Base-by-base conservation (phyloP, 1,140 invertebrate species). In the Eumaeus atala region DNA sequence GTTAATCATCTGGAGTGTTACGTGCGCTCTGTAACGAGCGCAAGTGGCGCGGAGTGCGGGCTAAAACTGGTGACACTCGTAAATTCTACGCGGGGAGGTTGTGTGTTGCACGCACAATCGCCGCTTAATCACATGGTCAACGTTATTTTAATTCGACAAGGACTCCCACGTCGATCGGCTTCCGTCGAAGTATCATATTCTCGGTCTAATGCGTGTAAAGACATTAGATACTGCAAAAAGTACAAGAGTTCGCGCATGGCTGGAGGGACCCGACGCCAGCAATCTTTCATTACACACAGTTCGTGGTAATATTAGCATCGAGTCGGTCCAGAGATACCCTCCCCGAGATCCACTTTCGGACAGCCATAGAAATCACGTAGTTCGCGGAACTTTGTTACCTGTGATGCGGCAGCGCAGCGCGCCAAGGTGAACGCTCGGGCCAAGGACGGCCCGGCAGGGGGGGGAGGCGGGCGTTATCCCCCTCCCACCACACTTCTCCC, bases 301-400 rank as follows among this genome's bases (percentile, higher is more conserved):
- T 85, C 80, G 61, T 62, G 59, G 77, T 84, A 84, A 74, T 50
- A 74, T 77, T 80, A 79, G 64, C 67, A 68, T 36, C 67, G 74
- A 77, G 57, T 67, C 70, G 67, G 53, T 58, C 59, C 54, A 54
- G 62, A 75, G 70, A 77, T 80, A 63, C 64, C 64, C 66, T 75
- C 68, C 64, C 58, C 64, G 64, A 70, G 77, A 75, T 77, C 76
- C 72, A 81, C 78, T 86, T 84, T 84, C 76, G 73, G 78, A 75
- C 77, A 74, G 70, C 79, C 81, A 78, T 84, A 83, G 79, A 84
- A 83, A 86, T 84, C 79, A 84, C 74, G 80, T 76, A 80, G 79
- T 83, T 86, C 81, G 81, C 79, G 77, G 81, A 86, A 86, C 79
- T 83, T 74, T 74, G 80, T 82, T 86, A 86, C 81, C 83, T 84